phyloP scores from a whole-genome alignment of 2,888 invertebrate species.

The Lochmaea capreae region DNA sequence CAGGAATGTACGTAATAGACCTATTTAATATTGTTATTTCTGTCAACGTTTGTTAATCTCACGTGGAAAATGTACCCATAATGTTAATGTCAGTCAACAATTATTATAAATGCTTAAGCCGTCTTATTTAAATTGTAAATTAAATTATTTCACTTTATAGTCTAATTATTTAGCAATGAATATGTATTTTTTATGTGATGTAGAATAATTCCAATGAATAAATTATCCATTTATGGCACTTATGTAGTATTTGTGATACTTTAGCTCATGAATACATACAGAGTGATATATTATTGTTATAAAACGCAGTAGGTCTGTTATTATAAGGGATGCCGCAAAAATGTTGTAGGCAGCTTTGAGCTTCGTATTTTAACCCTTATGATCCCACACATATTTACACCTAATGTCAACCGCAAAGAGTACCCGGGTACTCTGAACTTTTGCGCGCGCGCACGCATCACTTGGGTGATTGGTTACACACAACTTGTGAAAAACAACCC shows the following conservation, averaged over 20 bases:
- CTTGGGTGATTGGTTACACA: too few relatives aligned
- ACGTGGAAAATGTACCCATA: conserved; percentile 2
- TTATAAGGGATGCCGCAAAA: too few relatives aligned
- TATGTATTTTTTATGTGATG: background rate
- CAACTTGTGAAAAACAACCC: too few relatives aligned
- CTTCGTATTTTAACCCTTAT: too few relatives aligned
- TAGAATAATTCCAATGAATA: background rate
- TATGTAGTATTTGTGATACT: background rate
- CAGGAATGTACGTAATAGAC: background rate
- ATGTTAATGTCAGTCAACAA: background rate
- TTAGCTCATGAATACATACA: background rate
- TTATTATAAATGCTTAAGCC: background rate
- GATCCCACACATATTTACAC: too few relatives aligned
- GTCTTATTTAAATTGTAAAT: background rate
- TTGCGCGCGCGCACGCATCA: too few relatives aligned
- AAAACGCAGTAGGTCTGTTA: too few relatives aligned
- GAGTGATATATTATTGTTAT: too few relatives aligned
- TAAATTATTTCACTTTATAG: background rate
- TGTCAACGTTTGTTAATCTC: background rate
- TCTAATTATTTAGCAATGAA: background rate
- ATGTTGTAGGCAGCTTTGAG: too few relatives aligned
- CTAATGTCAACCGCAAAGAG: too few relatives aligned
- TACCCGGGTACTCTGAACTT: too few relatives aligned
- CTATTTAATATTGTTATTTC: background rate
- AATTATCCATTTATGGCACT: background rate